Percentiles rank a stretch among this genome's conserved stretches.
Evolutionary conservation across 2,113 vertebrate species (phyloP).

Genomic region (Dromaius novaehollandiae): DNA sequence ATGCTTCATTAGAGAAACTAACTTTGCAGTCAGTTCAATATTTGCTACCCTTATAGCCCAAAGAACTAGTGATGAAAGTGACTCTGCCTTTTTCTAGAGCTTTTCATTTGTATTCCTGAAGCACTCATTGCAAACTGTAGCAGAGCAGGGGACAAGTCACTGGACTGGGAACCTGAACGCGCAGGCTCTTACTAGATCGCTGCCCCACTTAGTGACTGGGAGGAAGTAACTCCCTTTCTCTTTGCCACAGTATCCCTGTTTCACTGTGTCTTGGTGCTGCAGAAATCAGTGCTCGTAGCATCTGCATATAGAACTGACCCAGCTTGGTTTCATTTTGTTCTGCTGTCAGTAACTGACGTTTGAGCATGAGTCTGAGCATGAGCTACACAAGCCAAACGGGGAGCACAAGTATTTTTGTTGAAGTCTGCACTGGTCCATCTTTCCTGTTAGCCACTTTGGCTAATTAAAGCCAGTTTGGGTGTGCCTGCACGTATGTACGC

Average conservation of each 20-base stretch:
- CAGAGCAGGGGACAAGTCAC: neutral
- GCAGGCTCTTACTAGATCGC: neutral
- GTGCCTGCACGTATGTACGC: neutral
- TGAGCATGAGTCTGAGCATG: neutral
- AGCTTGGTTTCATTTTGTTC: neutral
- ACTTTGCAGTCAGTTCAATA: neutral
- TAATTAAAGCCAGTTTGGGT: neutral
- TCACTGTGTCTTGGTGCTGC: neutral
- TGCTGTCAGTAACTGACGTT: neutral
- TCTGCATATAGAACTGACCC: neutral
- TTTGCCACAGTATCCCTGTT: neutral
- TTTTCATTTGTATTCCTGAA: neutral
- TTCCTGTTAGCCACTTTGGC: neutral
- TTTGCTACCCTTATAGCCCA: neutral
- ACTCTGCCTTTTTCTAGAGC: neutral
- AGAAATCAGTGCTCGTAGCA: neutral
- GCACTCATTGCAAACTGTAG: neutral
- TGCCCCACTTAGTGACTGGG: neutral
- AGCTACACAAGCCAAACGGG: neutral
- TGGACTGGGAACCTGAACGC: neutral
- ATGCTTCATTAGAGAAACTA: neutral
- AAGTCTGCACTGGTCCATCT: neutral
- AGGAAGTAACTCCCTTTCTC: neutral
- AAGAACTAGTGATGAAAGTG: neutral
- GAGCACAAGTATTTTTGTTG: neutral